Evolutionary conservation across 2,113 vertebrate species (phyloP).

Genomic region (Aegypius monachus): DNA sequence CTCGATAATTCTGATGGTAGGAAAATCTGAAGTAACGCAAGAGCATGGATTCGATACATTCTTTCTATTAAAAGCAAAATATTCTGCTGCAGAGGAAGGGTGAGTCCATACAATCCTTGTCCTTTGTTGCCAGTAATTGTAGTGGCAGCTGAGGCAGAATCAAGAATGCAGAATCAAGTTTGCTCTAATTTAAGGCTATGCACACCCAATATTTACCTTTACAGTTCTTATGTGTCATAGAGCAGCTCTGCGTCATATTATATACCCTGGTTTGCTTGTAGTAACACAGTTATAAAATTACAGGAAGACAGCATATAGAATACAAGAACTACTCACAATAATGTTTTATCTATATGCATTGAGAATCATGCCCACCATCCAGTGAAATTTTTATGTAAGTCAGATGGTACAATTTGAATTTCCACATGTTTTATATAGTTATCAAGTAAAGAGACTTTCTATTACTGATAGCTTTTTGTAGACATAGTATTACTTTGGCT

Average conservation of each 20-base stretch:
- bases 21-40: not conserved
- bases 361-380: not conserved
- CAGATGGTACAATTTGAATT: not conserved
- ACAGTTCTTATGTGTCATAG: not conserved
- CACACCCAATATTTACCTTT: not conserved
- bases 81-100: not conserved
- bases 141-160: not conserved
- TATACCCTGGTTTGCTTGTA: not conserved
- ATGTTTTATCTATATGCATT: not conserved
- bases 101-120: not conserved
- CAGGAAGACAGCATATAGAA: not conserved
- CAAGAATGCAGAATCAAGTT: not conserved
- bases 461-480: not conserved
- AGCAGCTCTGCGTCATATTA: not conserved
- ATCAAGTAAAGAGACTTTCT: not conserved
- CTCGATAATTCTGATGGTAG: not conserved
- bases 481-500: constrained; percentile 1
- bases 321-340: not conserved
- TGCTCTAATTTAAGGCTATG: not conserved
- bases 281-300: not conserved
- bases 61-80: constrained; percentile 8
- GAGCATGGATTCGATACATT: not conserved
- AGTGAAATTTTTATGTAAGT: not conserved
- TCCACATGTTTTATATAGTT: not conserved
- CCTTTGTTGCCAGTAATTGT: not conserved